Base-by-base conservation (phyloP, 2,888 invertebrate species). In the Brachypterus glaber region DNA sequence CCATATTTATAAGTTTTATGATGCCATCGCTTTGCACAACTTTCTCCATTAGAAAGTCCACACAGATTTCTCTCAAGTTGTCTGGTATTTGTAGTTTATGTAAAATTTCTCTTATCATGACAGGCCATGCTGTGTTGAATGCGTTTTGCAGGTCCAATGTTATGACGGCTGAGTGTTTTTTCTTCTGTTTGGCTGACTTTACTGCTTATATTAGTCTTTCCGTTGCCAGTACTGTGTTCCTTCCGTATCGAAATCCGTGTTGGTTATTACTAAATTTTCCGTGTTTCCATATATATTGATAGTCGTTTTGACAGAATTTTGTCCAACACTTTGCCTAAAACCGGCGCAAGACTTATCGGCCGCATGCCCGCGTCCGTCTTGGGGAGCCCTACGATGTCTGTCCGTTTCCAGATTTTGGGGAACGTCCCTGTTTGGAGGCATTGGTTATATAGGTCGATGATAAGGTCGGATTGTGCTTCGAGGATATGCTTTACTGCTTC, bases 281-380 rank as follows among this genome's bases (percentile, higher is more conserved):
- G 13, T 33, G 39, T 3, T 25, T 42, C 45, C 2, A 52, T 21
- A 14, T 41, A 39, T 25, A 41, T 30, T 7, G 35, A 21, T 15
- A 59, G 30, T 35, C 55, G 45, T n/a, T 32, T 36, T 26, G 44
- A 45, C 16, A 55, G 33, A n/a, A 57, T 5, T 30, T 46, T 49
- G 39, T 58, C 57, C n/a, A n/a, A n/a, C 5, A 55, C 34, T 40
- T 53, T 58, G 1, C 51, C 55, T 8, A 52, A 11, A n/a, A 44
- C 41, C 14, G 48, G 46, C 11, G 54, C 39, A 24, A 59, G 37
- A 36, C 54, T 50, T n/a, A 57, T 49, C 8, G 54, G 54, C 24
- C 53, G 41, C n/a, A 41, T 41, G 5, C 47, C 48, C 18, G 47
- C 51, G 2, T 7, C 27, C 1, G 35, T 27, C 27, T 57, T 55